These are phyloP conservation scores for Schizopygopsis pylzovi DNA, from an alignment of 2,797 vertebrate species.

Conservation along the genomic window DNA sequence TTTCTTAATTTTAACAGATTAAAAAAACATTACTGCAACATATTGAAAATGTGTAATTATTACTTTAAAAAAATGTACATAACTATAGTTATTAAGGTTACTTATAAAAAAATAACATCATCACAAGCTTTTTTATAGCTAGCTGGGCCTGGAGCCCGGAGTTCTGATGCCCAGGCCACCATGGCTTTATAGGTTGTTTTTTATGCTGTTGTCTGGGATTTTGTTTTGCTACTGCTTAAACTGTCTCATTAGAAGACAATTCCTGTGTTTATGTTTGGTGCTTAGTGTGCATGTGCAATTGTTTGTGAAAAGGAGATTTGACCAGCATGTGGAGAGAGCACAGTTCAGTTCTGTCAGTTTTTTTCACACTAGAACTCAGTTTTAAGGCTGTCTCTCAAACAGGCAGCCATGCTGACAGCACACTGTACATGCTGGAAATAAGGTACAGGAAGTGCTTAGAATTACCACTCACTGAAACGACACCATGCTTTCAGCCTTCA, in stretches of 20 bases:
- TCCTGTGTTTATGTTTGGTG: slow-evolving; percentile 27
- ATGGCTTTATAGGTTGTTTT: slow-evolving; percentile 49
- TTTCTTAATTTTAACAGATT: no score
- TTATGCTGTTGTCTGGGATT: slow-evolving; percentile 11
- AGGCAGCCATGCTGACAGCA: slow-evolving; percentile 37
- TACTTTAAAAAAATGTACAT: no score
- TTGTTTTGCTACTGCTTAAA: slow-evolving; percentile 28
- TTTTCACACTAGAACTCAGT: slow-evolving; percentile 10
- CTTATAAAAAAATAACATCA: not conserved
- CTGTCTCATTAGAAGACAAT: slow-evolving; percentile 40
- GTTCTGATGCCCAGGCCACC: slow-evolving; percentile 42
- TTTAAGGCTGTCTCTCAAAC: slow-evolving; percentile 10
- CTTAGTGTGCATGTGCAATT: slow-evolving; percentile 9
- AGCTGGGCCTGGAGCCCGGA: slow-evolving; percentile 26
- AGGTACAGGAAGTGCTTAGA: slow-evolving; percentile 36
- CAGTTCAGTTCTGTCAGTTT: slow-evolving; percentile 2
- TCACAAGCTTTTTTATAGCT: not conserved
- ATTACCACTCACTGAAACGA: slow-evolving; percentile 39
- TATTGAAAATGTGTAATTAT: not conserved
- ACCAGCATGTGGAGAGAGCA: not conserved
- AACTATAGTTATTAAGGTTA: not conserved
- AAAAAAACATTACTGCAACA: not conserved
- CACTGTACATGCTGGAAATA: slow-evolving; percentile 28
- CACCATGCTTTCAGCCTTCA: slow-evolving; percentile 13
- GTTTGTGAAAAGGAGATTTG: not conserved